Evolutionary conservation across 2,797 vertebrate species (phyloP), one percentile per base, ranked within the genome.

Genomic region (Peromyscus melanophrys): DNA sequence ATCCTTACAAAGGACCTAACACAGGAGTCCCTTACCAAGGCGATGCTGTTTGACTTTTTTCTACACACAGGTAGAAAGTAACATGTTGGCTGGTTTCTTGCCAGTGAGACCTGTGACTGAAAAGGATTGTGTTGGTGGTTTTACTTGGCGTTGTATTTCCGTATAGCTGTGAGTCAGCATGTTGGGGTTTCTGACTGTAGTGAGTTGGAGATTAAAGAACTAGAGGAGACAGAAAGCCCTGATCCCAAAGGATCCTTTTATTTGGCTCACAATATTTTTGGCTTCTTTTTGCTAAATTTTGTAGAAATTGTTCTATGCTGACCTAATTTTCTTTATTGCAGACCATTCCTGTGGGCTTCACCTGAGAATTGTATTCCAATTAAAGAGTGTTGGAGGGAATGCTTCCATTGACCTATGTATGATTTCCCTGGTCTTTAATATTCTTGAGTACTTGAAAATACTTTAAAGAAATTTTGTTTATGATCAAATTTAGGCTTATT

Each of bases 311-410:
- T 27, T 94, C 40, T 90, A 77, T 65, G n/a, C 19, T 96, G 95
- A 97, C 93, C 93, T 97, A 94, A 69, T 97, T 97, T 94, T 94
- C 89, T 97, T 94, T 71, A 92, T 92, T 97, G 49, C 34, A 96
- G 88, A 96, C 80, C 91, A 61, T 95, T 96, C 92, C 87, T 78
- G 4, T 92, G 92, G 92, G 84, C 76, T 96, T 97, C 95, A 71
- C 89, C 37, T 94, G 90, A 96, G 90, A 89, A 43, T 91, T 94
- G 89, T 89, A 91, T 94, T 69, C 95, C 59, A 94, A 16, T 94
- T 96, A 96, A 90, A 95, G 94, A 93, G 77, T 88, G 57, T 96
- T 90, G 55, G 80, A 96, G 46, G 65, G 92, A 95, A 89, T 93
- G 37, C 52, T 96, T 97, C 43, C 52, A 97, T 43, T 87, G 83